phyloP scores from a whole-genome alignment of 2,797 vertebrate genomes.

The Cirrhinus mrigala region DNA sequence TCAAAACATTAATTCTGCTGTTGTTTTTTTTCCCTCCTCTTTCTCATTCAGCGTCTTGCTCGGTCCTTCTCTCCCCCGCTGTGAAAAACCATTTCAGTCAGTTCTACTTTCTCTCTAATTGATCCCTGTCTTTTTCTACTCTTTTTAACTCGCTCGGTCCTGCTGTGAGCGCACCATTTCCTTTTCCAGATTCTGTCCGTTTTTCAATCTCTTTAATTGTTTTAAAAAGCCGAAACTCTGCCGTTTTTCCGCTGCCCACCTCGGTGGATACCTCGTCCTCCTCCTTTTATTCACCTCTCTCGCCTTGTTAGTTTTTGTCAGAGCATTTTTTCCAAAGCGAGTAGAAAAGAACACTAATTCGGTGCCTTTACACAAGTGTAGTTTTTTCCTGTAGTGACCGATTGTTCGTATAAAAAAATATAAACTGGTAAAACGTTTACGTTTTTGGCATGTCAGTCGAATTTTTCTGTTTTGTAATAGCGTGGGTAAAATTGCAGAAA shows the following conservation, averaged over 20 bases:
- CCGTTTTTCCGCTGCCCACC: constrained; percentile 19
- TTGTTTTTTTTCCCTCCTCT: constrained; percentile 68
- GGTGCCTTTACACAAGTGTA: constrained; percentile 23
- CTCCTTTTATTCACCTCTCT: constrained; percentile 41
- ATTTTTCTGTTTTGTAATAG: neutral
- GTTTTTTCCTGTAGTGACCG: neutral
- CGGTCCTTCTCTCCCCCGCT: constrained; percentile 66
- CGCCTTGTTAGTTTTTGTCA: constrained; percentile 35
- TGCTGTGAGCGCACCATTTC: constrained; percentile 76
- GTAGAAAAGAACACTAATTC: neutral
- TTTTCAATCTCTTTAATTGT: constrained; percentile 53
- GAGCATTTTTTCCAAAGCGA: constrained; percentile 12
- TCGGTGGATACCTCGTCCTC: constrained; percentile 25
- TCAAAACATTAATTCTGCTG: constrained; percentile 74
- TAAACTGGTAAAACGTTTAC: neutral
- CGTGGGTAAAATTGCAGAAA: constrained; percentile 3
- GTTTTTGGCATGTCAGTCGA: constrained; percentile 2
- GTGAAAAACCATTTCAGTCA: constrained; percentile 78
- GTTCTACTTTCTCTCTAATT: constrained; percentile 79
- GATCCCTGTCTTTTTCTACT: constrained; percentile 67
- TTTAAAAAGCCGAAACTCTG: constrained; percentile 16
- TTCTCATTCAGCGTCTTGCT: constrained; percentile 61
- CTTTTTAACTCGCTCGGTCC: constrained; percentile 68
- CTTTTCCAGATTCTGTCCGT: constrained; percentile 69
- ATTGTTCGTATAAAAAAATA: neutral